These are phyloP conservation scores for Esperia sulphurella DNA, from an alignment of 2,888 invertebrate genomes.

Conservation along the genomic window DNA sequence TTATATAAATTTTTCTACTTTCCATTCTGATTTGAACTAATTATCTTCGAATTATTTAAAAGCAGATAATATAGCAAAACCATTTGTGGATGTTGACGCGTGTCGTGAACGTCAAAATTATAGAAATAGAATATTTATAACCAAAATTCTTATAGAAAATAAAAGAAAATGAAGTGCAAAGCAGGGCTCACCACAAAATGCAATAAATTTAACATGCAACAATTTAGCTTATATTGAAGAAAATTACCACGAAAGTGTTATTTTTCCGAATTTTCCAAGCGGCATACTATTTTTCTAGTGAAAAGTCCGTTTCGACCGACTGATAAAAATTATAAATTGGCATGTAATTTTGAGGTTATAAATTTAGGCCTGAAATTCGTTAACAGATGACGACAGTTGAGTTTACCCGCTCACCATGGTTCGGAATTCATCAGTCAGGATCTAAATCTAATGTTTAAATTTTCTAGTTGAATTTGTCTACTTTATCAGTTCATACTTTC, in stretches of 20 bases:
- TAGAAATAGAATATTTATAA: background rate
- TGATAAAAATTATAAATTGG: background rate
- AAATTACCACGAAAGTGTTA: conserved; percentile 73
- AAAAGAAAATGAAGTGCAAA: background rate
- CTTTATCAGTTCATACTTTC: too few species aligned
- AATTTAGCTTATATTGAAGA: conserved; percentile 39
- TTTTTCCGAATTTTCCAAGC: conserved; percentile 76
- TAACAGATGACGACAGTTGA: conserved; percentile 39
- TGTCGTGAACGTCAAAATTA: too few species aligned
- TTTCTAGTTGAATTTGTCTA: too few species aligned
- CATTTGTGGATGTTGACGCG: too few species aligned
- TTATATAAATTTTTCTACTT: too few species aligned
- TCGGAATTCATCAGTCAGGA: too few species aligned
- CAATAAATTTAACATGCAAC: conserved; percentile 21
- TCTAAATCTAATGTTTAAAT: too few species aligned
- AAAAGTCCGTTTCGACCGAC: conserved; percentile 26
- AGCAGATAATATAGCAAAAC: too few species aligned
- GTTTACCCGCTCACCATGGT: conserved; percentile 5
- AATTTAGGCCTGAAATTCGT: conserved; percentile 28
- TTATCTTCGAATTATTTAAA: too few species aligned
- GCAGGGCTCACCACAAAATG: conserved; percentile 37
- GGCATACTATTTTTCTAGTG: conserved; percentile 65
- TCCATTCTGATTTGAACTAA: too few species aligned
- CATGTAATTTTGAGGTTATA: conserved; percentile 41
- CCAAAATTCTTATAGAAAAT: background rate